These are phyloP conservation scores for Microplitis deprimator DNA, from an alignment of 2,888 invertebrate species.

Conservation along the genomic window DNA sequence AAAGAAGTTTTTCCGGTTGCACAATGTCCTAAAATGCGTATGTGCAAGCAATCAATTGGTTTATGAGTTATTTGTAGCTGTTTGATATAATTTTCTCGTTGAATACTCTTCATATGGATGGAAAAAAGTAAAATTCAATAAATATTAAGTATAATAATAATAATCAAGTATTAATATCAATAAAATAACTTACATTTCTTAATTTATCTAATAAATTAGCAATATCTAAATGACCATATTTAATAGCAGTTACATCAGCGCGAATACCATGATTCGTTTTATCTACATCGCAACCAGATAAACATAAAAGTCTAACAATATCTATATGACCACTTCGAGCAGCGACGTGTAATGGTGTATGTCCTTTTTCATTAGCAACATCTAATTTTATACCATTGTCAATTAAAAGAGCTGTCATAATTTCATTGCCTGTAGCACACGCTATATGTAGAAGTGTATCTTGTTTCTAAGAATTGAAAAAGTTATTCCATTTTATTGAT, in stretches of 20 bases:
- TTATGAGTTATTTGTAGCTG: conserved; percentile 77
- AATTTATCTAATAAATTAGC: conserved; percentile 79
- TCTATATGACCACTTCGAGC: conserved; percentile 81
- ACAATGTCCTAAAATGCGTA: conserved; percentile 81
- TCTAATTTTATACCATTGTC: conserved; percentile 74
- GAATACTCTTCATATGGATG: conserved; percentile 55
- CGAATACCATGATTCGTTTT: conserved; percentile 79
- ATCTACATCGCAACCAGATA: conserved; percentile 81
- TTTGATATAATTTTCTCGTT: conserved; percentile 74
- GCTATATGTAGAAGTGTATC: conserved; percentile 78
- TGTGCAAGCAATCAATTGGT: conserved; percentile 76
- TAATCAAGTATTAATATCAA: background rate
- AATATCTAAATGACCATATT: conserved; percentile 80
- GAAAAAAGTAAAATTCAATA: background rate
- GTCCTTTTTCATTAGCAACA: conserved; percentile 75
- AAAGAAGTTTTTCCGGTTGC: conserved; percentile 82
- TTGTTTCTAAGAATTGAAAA: conserved; percentile 71
- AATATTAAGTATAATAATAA: no score
- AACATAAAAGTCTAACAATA: conserved; percentile 78
- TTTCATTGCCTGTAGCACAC: conserved; percentile 69
- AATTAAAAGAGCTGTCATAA: conserved; percentile 65
- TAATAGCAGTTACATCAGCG: conserved; percentile 84
- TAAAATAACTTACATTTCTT: conserved; percentile 73
- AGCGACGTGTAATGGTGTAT: conserved; percentile 81
- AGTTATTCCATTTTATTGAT: background rate